Base-by-base conservation (phyloP, 2,113 vertebrate genomes). In the Sigmodon hispidus region DNA sequence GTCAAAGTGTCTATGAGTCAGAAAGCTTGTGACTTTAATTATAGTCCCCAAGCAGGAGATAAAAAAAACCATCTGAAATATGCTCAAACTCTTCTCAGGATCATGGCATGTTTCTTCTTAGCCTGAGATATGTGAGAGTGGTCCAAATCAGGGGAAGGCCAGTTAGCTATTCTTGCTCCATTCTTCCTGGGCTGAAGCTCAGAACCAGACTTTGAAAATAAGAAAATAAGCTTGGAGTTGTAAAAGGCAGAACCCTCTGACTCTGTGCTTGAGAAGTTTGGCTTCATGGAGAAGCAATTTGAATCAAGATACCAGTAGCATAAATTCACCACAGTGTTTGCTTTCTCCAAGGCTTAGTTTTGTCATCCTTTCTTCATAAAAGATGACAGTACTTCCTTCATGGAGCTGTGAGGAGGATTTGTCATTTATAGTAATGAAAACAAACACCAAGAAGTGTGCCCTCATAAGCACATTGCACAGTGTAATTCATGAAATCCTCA, bases 1-100 rank as follows among this genome's bases (percentile, higher is more conserved):
- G 55, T 70, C n/a, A 87, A 91, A 91, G 40, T 57, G 48, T 81
- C 31, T 48, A 17, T 94, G 94, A 94, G 26, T 91, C 57, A 91
- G 36, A 96, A 87, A 52, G 15, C 22, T 87, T 93, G 50, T 19
- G 36, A 89, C 69, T 88, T 88, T 90, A 90, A 80, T 5, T 7
- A 8, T 43, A 48, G 45, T 52, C 12, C 57, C 57, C 3, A 91
- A 69, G 45, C 19, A 77, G 45, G 40, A 79, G 73, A 87, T 87
- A 43, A 89, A 87, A 95, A 80, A 87, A 95, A 80, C 29, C 17
- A 61, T 87, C 0, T 50, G 70, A 77, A 24, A 57, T 89, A 36
- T 52, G 43, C n/a, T 36, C 43, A 70, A 57, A 57, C 24, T 15
- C 43, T 90, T 48, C 34, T 92, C 36, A 92, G 61, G 17, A 43